phyloP scores from a whole-genome alignment of 2,888 invertebrate genomes.

The Isoperla grammatica region DNA sequence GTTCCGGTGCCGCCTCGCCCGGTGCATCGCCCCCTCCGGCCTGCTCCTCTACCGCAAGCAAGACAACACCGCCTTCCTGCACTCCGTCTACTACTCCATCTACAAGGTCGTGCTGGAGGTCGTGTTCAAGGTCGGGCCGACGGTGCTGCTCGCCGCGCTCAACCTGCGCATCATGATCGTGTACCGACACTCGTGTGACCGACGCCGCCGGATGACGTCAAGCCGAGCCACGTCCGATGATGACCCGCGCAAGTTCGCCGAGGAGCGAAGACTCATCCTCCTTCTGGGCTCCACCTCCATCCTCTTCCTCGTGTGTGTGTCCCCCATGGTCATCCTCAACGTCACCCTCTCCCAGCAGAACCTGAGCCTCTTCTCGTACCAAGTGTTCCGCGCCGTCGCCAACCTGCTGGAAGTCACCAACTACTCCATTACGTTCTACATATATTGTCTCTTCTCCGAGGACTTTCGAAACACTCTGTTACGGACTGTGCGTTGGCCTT shows the following conservation, averaged over 20 bases:
- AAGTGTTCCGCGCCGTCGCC: slow-evolving; percentile 63
- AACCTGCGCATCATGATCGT: slow-evolving; percentile 62
- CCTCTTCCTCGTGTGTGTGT: slow-evolving; percentile 60
- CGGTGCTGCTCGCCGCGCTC: slow-evolving; percentile 57
- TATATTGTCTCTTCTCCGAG: slow-evolving; percentile 71
- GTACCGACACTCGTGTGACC: slow-evolving; percentile 59
- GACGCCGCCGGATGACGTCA: slow-evolving; percentile 59
- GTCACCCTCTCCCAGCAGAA: slow-evolving; percentile 60
- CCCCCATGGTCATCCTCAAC: slow-evolving; percentile 65
- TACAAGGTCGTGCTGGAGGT: slow-evolving; percentile 49
- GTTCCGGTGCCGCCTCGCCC: slow-evolving; percentile 55
- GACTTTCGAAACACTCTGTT: slow-evolving; percentile 66
- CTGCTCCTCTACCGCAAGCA: slow-evolving; percentile 53
- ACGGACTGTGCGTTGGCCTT: slow-evolving; percentile 57
- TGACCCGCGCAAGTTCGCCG: slow-evolving; percentile 60
- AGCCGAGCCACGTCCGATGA: slow-evolving; percentile 53
- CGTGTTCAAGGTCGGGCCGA: slow-evolving; percentile 62
- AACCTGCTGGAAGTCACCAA: slow-evolving; percentile 69
- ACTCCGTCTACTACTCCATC: slow-evolving; percentile 49
- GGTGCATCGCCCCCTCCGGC: slow-evolving; percentile 49
- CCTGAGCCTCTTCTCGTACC: slow-evolving; percentile 56
- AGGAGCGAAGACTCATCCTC: slow-evolving; percentile 59
- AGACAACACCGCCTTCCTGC: slow-evolving; percentile 42
- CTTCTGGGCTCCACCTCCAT: slow-evolving; percentile 62
- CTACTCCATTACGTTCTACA: slow-evolving; percentile 73